Evolutionary conservation across 1,140 invertebrate genomes (phyloP).

Genomic region (Euborellia annulipes): DNA sequence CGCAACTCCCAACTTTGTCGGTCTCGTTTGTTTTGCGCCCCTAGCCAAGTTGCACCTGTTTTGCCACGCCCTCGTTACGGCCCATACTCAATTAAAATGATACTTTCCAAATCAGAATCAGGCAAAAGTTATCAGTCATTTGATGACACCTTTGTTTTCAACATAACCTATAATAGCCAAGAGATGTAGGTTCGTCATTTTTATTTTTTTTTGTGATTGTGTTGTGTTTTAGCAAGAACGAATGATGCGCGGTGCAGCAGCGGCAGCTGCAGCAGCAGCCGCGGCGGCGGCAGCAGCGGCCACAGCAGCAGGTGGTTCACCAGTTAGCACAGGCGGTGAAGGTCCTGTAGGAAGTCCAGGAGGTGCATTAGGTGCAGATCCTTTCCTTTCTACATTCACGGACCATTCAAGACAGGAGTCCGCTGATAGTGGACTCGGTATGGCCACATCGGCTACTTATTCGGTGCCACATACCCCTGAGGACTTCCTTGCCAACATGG

Average conservation of each 20-base stretch:
- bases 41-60: too few species aligned
- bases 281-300: not conserved
- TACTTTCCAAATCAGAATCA: too few species aligned
- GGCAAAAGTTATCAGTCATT: too few species aligned
- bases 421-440: constrained; percentile 78
- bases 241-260: constrained; percentile 30
- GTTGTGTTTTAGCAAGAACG: constrained; percentile 42
- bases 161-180: too few species aligned
- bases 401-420: constrained; percentile 86
- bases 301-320: not conserved
- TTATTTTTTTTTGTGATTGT: constrained; percentile 3
- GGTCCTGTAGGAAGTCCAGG: constrained; percentile 5
- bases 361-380: constrained; percentile 42
- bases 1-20: too few species aligned
- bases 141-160: too few species aligned
- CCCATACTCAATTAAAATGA: too few species aligned
- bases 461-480: constrained; percentile 82
- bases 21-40: too few species aligned
- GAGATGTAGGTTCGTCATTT: not conserved
- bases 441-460: constrained; percentile 54
- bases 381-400: constrained; percentile 60
- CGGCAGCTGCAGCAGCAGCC: not conserved
- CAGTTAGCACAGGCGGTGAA: not conserved
- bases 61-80: too few species aligned
- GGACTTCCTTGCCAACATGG: constrained; percentile 76